Conservation (phyloP, 2,888 invertebrate genomes). For the Harpalus rubripes region DNA sequence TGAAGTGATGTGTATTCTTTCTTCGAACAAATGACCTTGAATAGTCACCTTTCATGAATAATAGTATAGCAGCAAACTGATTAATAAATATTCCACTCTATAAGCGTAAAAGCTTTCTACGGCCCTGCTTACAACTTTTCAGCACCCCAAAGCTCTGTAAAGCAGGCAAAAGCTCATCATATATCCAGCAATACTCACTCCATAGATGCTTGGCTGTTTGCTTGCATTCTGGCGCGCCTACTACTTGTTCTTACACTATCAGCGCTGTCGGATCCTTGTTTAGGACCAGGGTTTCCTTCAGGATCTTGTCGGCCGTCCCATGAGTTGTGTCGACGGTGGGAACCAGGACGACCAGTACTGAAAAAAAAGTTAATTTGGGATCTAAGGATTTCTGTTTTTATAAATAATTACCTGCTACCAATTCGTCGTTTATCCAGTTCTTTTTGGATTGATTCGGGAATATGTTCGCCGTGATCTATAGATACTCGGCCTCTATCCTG, state of each 20-base stretch:
- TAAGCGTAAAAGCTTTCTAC: too few species aligned
- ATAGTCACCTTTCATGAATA: too few species aligned
- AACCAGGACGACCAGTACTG: conserved; percentile 57
- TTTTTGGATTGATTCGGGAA: conserved; percentile 84
- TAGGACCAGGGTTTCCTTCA: not conserved
- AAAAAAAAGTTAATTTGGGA: not conserved
- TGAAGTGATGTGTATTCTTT: too few species aligned
- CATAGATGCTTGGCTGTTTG: conserved; percentile 50
- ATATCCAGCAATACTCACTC: conserved; percentile 47
- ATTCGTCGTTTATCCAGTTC: conserved; percentile 83
- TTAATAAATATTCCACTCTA: too few species aligned
- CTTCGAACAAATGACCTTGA: too few species aligned
- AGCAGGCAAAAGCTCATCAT: too few species aligned
- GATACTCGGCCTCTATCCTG: conserved; percentile 39
- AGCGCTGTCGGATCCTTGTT: conserved; percentile 58
- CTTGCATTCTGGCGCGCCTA: conserved; percentile 54
- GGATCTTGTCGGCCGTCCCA: conserved; percentile 72
- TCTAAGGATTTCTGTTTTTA: too few species aligned
- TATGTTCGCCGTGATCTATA: conserved; percentile 69
- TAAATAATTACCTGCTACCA: conserved; percentile 78
- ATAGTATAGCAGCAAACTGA: too few species aligned
- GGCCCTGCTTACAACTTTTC: too few species aligned
- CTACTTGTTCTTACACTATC: conserved; percentile 43
- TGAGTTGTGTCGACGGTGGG: conserved; percentile 73
- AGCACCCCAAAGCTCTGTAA: too few species aligned